Base-by-base conservation (phyloP, 2,113 vertebrate genomes). In the Pseudopodoces humilis region DNA sequence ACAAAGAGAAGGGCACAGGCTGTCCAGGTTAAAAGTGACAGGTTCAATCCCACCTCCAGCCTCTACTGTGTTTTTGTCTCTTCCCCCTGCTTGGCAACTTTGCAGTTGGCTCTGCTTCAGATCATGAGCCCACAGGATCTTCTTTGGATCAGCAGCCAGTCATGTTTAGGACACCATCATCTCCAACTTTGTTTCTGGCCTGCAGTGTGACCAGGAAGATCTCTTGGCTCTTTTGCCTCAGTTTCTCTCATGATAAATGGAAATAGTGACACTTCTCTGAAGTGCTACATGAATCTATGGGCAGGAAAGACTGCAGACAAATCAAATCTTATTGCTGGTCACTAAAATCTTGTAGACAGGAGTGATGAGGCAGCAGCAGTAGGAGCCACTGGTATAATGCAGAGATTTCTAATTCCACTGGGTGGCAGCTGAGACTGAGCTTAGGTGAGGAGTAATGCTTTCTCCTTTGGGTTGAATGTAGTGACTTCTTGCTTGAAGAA, bases 351-450 rank as follows among this genome's bases (percentile, higher is more conserved):
- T 49, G n/a, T 41, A 47, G 35, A 13, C 8, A 19, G 23, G 67
- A 37, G n/a, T 11, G 52, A 62, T 24, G 52, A 70, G 41, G 22
- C 19, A 55, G 43, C 19, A 55, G 43, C 3, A 25, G 18, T 6
- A 50, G 44, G 39, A 86, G n/a, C 17, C 35, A 37, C 20, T 35
- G 37, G 56, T n/a, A 33, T 60, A 88, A 92, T 96, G 95, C 85
- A 96, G 68, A 31, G 20, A 90, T 69, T 78, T 80, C 24, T 53
- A 65, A 75, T 90, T 93, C 96, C 96, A 94, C 94, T 96, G 95
- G 96, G 95, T 95, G 96, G 95, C 95, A 95, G 82, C 83, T 97
- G 85, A 96, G 88, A 74, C 90, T 97, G 81, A 77, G 22, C 75
- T 87, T 88, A 67, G 75, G 44, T 86, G 79, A 41, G 43, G 11